Conservation (phyloP, 2,888 invertebrate genomes). For the Diloba caeruleocephala region DNA sequence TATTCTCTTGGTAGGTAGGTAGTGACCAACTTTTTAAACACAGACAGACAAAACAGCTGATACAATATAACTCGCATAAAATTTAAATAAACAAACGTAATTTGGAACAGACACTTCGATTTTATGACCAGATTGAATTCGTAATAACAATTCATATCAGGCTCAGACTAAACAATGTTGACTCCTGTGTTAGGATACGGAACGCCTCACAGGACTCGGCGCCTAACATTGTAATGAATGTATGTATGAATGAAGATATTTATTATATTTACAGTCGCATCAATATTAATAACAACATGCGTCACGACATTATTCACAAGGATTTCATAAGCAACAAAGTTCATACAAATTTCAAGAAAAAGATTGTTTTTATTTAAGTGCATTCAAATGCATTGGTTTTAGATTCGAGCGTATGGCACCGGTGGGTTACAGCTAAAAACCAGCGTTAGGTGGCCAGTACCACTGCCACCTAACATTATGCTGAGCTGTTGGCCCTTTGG, state of each 20-base stretch:
- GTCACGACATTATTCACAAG: background rate
- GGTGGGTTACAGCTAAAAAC: too few species aligned
- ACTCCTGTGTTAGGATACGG: slow-evolving; percentile 12
- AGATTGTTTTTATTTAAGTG: too few species aligned
- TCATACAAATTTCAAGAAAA: too few species aligned
- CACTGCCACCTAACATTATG: too few species aligned
- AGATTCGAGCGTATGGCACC: too few species aligned
- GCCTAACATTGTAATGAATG: slow-evolving; percentile 29
- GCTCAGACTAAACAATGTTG: slow-evolving; percentile 35
- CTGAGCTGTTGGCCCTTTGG: too few species aligned
- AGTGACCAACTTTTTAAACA: slow-evolving; percentile 13
- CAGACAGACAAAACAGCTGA: slow-evolving; percentile 1
- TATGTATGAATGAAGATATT: slow-evolving; percentile 22
- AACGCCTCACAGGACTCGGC: slow-evolving; percentile 9
- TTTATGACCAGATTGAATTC: slow-evolving; percentile 14
- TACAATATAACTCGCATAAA: slow-evolving; percentile 17
- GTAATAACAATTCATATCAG: slow-evolving; percentile 23
- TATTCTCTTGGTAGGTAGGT: too few species aligned
- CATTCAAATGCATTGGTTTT: too few species aligned
- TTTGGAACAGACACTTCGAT: slow-evolving; percentile 21
- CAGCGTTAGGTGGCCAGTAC: too few species aligned
- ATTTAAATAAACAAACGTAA: slow-evolving; percentile 23
- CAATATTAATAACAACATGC: slow-evolving; percentile 18
- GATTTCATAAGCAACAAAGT: too few species aligned
- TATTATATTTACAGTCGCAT: slow-evolving; percentile 21